Percentiles rank a stretch among this genome's conserved stretches.
These are phyloP conservation scores for Orestias chungarensis DNA, from an alignment of 2,797 vertebrate genomes.

Conservation along the genomic window DNA sequence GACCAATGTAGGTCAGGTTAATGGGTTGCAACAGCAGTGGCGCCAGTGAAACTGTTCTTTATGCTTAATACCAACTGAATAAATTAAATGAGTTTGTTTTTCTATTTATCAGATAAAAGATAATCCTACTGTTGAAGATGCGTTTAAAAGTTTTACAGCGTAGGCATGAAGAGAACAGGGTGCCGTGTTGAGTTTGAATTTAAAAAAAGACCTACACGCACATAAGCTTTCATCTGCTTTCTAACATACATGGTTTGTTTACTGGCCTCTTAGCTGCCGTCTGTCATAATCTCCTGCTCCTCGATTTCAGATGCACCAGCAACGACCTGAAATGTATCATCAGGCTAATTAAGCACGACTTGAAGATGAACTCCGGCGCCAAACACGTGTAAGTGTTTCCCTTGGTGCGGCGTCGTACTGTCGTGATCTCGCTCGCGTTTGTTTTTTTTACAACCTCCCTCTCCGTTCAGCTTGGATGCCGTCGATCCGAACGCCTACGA, in stretches of 20 bases:
- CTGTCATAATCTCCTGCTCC: background rate
- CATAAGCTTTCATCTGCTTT: background rate
- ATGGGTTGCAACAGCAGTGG: no score
- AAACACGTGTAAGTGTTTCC: slow-evolving; percentile 93
- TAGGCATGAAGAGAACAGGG: background rate
- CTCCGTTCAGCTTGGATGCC: slow-evolving; percentile 85
- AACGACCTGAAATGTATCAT: slow-evolving; percentile 97
- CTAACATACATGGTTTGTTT: background rate
- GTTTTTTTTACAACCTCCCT: rapidly evolving
- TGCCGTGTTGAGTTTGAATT: background rate
- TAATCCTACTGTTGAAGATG: background rate
- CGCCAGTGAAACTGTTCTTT: no score
- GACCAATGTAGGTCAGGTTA: no score
- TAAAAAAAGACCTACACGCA: background rate
- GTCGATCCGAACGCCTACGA: slow-evolving; percentile 97
- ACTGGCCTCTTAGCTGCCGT: background rate
- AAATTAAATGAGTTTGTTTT: background rate
- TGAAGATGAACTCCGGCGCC: slow-evolving; percentile 97
- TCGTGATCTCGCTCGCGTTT: no score
- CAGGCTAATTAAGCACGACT: slow-evolving; percentile 94
- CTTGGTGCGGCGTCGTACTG: background rate
- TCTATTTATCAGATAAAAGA: background rate
- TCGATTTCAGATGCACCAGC: slow-evolving; percentile 86
- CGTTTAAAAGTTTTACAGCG: background rate
- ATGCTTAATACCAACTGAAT: background rate